Evolutionary conservation across 2,888 invertebrate genomes (phyloP), one percentile per base, ranked within the genome.

Genomic region (Capitulum mitella): DNA sequence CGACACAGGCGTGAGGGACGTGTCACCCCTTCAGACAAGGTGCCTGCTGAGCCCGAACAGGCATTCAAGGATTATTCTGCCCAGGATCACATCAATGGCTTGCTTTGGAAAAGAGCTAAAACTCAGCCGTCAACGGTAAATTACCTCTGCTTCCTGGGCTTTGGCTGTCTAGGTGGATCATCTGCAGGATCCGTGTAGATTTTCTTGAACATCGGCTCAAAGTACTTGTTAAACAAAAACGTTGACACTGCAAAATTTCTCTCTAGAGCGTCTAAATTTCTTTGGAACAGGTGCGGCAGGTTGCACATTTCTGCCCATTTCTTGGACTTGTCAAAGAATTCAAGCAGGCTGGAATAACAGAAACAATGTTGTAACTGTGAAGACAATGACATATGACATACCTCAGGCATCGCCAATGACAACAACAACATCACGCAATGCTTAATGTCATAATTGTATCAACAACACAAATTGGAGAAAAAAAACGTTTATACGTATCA

Each of bases 251-350:
- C 92, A 88, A 98, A 97, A 84, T 94, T 96, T 79, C 92, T 90
- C 84, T 98, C 94, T 80, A 98, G 86, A 80, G 91, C 90, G 80
- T 93, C 92, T 79, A 98, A 92, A 86, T 93, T 93, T 77, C 90
- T 89, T 80, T 92, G 89, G 85, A 97, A 94, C 79, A 93, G 92
- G 83, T 91, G 90, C 0, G 95, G 90, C 86, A 96, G 89, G 82
- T 92, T 91, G 1, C 95, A 92, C 95, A 98, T 97, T 84, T 96
- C 95, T 80, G 93, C 91, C 98, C 98, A 99, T 84, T 92, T 92
- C 85, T 94, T 93, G 84, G 97, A 95, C 88, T 97, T 97, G 82
- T 90, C 91, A 85, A 98, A 97, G 87, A 98, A 98, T 84, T 97
- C 93, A 81, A 93, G 92, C 81, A 98, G 89, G 84, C 96, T 96